Percentiles rank a stretch among this genome's conserved stretches.
These are phyloP conservation scores for Nylanderia fulva DNA, from an alignment of 1,140 invertebrate species.

Conservation along the genomic window DNA sequence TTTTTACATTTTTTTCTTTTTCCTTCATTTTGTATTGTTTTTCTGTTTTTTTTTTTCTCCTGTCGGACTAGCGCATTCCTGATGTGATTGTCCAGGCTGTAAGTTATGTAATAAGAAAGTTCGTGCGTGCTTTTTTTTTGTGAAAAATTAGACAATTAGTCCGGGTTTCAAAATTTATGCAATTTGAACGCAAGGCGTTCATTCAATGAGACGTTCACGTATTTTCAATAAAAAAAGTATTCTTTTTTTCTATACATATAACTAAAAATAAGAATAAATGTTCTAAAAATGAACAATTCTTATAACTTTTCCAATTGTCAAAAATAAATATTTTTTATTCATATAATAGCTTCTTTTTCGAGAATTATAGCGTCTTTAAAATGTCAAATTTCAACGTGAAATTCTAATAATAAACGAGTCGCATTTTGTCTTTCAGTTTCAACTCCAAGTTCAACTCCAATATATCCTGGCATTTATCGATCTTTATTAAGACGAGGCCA, in stretches of 20 bases:
- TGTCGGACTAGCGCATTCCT: conserved; percentile 1
- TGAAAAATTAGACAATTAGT: conserved; percentile 33
- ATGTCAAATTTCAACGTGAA: background rate
- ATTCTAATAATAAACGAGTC: background rate
- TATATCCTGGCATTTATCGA: conserved; percentile 27
- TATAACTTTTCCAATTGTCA: background rate
- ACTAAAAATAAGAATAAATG: background rate
- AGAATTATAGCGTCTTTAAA: background rate
- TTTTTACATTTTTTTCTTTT: conserved; percentile 32
- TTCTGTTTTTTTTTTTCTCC: conserved; percentile 40
- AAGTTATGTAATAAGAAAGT: conserved; percentile 42
- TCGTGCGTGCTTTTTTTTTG: background rate
- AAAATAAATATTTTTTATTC: background rate
- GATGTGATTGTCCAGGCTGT: conserved; percentile 23
- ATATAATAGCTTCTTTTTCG: background rate
- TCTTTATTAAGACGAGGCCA: conserved; percentile 26
- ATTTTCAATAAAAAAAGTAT: background rate
- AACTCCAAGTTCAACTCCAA: no score
- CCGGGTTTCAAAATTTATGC: conserved; percentile 1
- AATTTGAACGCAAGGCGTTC: background rate
- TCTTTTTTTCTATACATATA: no score
- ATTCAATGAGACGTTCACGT: background rate
- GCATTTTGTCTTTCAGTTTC: background rate
- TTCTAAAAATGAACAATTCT: background rate
- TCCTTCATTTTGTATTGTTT: background rate